Evolutionary conservation across 2,113 vertebrate species (phyloP), one percentile per base, ranked within the genome.

Genomic region (Microtus richardsoni): DNA sequence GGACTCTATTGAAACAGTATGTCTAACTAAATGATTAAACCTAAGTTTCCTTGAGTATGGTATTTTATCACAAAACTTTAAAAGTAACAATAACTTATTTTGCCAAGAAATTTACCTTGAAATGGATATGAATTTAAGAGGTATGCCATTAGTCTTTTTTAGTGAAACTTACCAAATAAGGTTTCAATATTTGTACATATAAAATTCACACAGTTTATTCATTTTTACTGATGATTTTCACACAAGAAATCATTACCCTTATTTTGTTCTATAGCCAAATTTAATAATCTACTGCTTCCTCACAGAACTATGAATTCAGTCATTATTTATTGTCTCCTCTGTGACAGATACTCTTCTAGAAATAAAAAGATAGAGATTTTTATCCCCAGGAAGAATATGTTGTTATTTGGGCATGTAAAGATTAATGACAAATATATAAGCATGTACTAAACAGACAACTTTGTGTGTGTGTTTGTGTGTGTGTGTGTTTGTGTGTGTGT

Each of bases 71-170:
- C 36, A 58, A n/a, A n/a, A 54, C 22, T 14, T 58, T 58, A 36
- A 58, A 82, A 58, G 36, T 58, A 39, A 7, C 2, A 82, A 39
- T 11, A 19, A 14, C 52, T 39, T 93, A 36, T 33, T 78, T 17
- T 82, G 80, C 22, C 88, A 19, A 87, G 47, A 97, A 95, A 75
- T 49, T 62, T 36, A 24, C 89, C n/a, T n/a, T 47, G 68, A 6
- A 12, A 73, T 49, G 68, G 33, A 77, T 39, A 30, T 21, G 92
- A 77, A 93, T 26, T 64, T 54, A 28, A 92, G 64, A 94, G 19
- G 66, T 78, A 52, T 86, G 2, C 24, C 13, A 54, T 88, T 73
- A 54, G 12, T 3, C 6, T 64, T 11, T 60, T 60, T 97, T 91
- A 78, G 86, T 91, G 87, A 89, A 73, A 89, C 77, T 54, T 68